Evolutionary conservation across 2,113 vertebrate species (phyloP).

Genomic region (Lutjanus erythropterus): DNA sequence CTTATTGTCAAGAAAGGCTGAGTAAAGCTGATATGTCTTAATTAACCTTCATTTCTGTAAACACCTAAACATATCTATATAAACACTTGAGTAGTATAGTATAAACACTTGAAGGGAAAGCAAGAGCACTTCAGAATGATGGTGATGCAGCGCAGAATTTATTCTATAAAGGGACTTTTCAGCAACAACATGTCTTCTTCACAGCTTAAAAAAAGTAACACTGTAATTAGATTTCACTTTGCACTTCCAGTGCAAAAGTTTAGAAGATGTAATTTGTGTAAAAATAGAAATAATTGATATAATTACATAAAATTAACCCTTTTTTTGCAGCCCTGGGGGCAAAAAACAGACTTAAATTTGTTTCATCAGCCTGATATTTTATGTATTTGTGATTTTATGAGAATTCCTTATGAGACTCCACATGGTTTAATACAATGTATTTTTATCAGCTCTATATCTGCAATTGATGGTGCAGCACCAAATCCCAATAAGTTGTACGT

Average conservation of each 20-base stretch:
- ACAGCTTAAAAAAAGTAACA: neutral
- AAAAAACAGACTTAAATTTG: neutral
- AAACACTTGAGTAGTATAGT: too few species aligned
- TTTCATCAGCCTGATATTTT: neutral
- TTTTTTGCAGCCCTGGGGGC: too few species aligned
- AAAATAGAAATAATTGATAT: neutral
- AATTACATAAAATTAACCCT: neutral
- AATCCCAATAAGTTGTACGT: too few species aligned
- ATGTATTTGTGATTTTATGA: neutral
- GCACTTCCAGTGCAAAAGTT: too few species aligned
- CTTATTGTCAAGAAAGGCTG: neutral
- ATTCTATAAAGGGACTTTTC: neutral
- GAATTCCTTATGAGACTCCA: neutral
- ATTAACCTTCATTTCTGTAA: slow-evolving; percentile 3
- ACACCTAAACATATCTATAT: neutral
- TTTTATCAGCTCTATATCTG: neutral
- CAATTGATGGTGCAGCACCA: neutral
- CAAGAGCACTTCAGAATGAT: neutral
- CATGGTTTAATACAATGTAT: neutral
- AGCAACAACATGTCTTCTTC: neutral
- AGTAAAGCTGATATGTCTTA: neutral
- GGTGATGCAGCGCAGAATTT: neutral
- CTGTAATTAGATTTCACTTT: too few species aligned
- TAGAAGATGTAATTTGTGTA: neutral
- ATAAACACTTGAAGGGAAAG: neutral